Evolutionary conservation across 37 sponge, comb jelly and placozoan genomes (phyloP).

Genomic region (Diacarnus erythraeanus): DNA sequence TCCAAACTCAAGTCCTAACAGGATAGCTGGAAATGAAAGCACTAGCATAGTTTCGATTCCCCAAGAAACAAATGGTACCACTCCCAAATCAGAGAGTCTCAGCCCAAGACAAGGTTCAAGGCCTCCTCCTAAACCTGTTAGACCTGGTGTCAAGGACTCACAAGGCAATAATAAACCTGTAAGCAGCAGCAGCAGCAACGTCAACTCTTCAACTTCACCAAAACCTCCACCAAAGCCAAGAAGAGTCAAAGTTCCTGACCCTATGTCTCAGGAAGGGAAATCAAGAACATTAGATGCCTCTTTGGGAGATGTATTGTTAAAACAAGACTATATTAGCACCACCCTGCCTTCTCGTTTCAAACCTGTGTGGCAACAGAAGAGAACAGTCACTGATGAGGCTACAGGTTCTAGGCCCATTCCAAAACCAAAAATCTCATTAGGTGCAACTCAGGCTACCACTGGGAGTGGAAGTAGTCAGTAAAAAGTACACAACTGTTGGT

Average conservation of each 20-base stretch:
- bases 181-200: neutral
- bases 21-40: neutral
- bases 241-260: neutral
- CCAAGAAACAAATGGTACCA: neutral
- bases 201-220: neutral
- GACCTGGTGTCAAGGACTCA: neutral
- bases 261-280: neutral
- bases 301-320: neutral
- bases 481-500: no score
- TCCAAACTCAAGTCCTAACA: no score
- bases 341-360: neutral
- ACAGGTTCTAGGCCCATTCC: neutral
- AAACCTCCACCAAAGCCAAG: neutral
- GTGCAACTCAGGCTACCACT: no score
- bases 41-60: neutral
- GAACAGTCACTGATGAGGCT: neutral
- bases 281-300: neutral
- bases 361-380: neutral
- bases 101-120: no score
- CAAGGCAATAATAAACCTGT: neutral
- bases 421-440: neutral
- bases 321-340: neutral
- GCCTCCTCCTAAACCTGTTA: conserved; percentile 19
- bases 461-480: no score
- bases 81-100: neutral